phyloP scores from a whole-genome alignment of 2,888 invertebrate genomes.

The Phengaris arion region DNA sequence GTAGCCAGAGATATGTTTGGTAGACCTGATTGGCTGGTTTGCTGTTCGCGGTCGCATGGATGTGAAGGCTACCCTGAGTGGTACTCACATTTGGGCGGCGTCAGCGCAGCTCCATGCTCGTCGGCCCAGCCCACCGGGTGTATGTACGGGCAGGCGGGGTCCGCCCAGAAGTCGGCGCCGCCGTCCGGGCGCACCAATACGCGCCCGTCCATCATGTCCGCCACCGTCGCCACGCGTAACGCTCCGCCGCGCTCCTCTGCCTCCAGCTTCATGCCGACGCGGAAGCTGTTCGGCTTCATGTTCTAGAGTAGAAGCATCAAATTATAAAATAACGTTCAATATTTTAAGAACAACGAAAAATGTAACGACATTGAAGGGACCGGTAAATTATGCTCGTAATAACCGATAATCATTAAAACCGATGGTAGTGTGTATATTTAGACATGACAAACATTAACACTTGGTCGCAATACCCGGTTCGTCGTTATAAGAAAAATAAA shows the following conservation, averaged over 20 bases:
- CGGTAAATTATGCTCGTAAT: too few species aligned
- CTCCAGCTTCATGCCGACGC: slow-evolving; percentile 94
- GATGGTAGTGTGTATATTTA: too few species aligned
- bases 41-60: too few species aligned
- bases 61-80: not conserved
- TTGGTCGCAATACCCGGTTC: too few species aligned
- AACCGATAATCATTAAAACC: too few species aligned
- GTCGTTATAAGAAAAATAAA: too few species aligned
- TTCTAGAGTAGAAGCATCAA: slow-evolving; percentile 64
- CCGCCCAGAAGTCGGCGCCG: slow-evolving; percentile 97
- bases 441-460: too few species aligned
- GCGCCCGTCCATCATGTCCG: slow-evolving; percentile 91
- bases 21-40: too few species aligned
- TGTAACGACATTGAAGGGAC: too few species aligned
- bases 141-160: slow-evolving; percentile 93
- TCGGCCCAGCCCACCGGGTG: slow-evolving; percentile 97
- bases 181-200: slow-evolving; percentile 96
- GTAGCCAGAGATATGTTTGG: too few species aligned
- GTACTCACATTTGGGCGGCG: slow-evolving; percentile 89
- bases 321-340: too few species aligned
- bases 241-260: slow-evolving; percentile 94
- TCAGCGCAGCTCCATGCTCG: slow-evolving; percentile 86
- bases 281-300: slow-evolving; percentile 86
- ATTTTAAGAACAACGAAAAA: too few species aligned
- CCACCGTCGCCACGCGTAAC: slow-evolving; percentile 93